Evolutionary conservation across 2,888 invertebrate species (phyloP).

Genomic region (Mythimna impura): DNA sequence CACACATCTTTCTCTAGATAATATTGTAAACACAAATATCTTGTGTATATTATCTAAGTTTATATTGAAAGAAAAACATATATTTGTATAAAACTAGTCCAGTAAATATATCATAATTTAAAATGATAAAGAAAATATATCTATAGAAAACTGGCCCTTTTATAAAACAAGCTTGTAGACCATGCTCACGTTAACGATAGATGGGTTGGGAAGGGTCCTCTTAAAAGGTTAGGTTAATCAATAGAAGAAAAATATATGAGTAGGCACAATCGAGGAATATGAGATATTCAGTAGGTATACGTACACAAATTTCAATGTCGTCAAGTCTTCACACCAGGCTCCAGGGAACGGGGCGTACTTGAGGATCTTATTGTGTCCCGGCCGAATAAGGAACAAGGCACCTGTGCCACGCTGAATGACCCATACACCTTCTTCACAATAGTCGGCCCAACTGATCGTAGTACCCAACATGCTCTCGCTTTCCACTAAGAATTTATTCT

Average conservation of each 20-base stretch:
- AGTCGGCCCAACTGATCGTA: conserved; percentile 84
- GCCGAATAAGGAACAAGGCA: conserved; percentile 78
- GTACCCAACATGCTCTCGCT: conserved; percentile 82
- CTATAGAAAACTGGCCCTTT: too few relatives aligned
- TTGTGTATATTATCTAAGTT: too few relatives aligned
- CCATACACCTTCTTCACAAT: conserved; percentile 84
- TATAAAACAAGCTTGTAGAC: too few relatives aligned
- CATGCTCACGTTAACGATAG: too few relatives aligned
- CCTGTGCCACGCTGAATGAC: conserved; percentile 83
- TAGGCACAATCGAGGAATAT: neutral
- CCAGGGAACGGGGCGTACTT: conserved; percentile 84
- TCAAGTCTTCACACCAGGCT: conserved; percentile 84
- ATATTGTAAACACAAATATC: too few relatives aligned
- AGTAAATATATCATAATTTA: too few relatives aligned
- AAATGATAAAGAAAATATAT: too few relatives aligned
- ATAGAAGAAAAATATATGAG: neutral
- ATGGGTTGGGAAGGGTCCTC: too few relatives aligned
- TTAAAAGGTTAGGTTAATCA: neutral
- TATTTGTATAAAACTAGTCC: too few relatives aligned
- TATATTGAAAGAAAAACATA: too few relatives aligned
- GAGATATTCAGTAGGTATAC: neutral
- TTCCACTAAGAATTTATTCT: conserved; percentile 75
- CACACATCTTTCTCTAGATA: too few relatives aligned
- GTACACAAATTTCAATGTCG: conserved; percentile 79
- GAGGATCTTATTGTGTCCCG: conserved; percentile 78